phyloP scores from a whole-genome alignment of 2,113 vertebrate species.

The Cebus imitator region DNA sequence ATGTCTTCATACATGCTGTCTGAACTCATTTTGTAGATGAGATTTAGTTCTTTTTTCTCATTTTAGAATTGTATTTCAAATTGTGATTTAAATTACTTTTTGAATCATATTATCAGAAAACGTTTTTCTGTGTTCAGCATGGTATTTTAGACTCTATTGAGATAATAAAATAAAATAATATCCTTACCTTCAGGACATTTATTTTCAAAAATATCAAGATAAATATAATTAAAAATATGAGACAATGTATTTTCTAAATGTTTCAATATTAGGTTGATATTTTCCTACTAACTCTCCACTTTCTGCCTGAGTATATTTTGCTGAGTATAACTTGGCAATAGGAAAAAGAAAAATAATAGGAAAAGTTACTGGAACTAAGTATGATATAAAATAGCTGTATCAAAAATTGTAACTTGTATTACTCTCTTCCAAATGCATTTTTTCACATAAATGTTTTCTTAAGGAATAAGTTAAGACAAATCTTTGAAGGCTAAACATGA shows the following conservation, averaged over 20 bases:
- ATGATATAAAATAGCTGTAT: neutral
- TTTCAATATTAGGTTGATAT: neutral
- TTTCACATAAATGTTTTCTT: neutral
- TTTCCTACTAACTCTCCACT: neutral
- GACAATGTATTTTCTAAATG: neutral
- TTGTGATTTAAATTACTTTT: neutral
- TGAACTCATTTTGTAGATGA: neutral
- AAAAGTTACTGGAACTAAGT: neutral
- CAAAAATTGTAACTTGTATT: constrained; percentile 7
- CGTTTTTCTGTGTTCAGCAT: neutral
- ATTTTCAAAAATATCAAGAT: neutral
- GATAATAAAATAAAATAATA: neutral
- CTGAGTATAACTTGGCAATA: neutral
- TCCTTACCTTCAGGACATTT: neutral
- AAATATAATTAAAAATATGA: neutral
- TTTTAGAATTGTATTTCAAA: neutral
- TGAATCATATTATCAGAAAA: neutral
- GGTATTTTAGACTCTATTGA: neutral
- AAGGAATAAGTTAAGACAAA: neutral
- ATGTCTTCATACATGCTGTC: neutral
- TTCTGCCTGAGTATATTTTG: neutral
- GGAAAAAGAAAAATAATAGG: neutral
- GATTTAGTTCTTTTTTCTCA: neutral
- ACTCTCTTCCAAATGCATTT: neutral
- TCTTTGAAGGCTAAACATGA: neutral